Evolutionary conservation across 2,888 invertebrate genomes (phyloP).

Genomic region (Drosophila anceps): DNA sequence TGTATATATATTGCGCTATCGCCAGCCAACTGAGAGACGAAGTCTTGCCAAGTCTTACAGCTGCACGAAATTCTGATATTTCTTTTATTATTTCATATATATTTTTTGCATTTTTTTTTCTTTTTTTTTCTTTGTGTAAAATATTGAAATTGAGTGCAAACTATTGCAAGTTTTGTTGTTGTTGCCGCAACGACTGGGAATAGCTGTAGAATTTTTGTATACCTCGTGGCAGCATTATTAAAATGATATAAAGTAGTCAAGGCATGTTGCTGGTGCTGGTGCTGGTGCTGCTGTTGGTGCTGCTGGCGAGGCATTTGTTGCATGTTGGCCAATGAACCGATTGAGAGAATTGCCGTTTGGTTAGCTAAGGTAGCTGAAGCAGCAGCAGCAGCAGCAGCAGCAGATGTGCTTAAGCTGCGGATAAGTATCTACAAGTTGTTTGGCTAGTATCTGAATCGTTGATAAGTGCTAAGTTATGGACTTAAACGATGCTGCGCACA

Average conservation of each 20-base stretch:
- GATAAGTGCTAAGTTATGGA: slow-evolving; percentile 66
- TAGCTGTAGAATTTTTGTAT: slow-evolving; percentile 32
- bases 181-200: slow-evolving; percentile 22
- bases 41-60: slow-evolving; percentile 58
- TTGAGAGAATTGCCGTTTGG: slow-evolving; percentile 24
- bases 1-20: slow-evolving; percentile 46
- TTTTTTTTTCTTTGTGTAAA: slow-evolving; percentile 55
- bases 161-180: slow-evolving; percentile 64
- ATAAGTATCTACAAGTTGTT: slow-evolving; percentile 68
- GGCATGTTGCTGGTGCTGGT: slow-evolving; percentile 39
- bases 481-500: slow-evolving; percentile 54
- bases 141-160: slow-evolving; percentile 81
- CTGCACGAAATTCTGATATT: slow-evolving; percentile 49
- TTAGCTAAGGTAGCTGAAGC: slow-evolving; percentile 36
- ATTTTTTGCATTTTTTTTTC: slow-evolving; percentile 17
- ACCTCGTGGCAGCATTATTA: slow-evolving; percentile 72
- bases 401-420: slow-evolving; percentile 58
- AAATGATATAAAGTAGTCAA: slow-evolving; percentile 75
- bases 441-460: slow-evolving; percentile 62
- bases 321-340: slow-evolving; percentile 72
- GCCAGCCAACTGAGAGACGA: slow-evolving; percentile 23
- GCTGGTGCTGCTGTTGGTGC: slow-evolving; percentile 3
- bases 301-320: slow-evolving; percentile 57
- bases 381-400: slow-evolving; percentile 17
- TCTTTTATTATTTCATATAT: slow-evolving; percentile 28